phyloP scores from a whole-genome alignment of 2,888 invertebrate species.

The Limenitis camilla region DNA sequence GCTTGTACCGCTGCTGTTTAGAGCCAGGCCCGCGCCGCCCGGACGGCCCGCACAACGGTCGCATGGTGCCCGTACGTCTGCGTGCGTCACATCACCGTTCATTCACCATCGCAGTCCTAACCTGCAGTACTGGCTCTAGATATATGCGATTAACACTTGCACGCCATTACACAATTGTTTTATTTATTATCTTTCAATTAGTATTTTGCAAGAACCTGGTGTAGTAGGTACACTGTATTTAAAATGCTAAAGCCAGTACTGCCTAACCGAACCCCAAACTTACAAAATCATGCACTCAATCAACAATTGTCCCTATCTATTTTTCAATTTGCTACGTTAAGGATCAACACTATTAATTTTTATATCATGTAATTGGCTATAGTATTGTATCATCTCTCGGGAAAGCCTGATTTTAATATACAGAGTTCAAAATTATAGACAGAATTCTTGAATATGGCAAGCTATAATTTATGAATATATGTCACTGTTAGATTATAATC shows the following conservation, averaged over 20 bases:
- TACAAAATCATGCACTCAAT: background rate
- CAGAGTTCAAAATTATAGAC: no score
- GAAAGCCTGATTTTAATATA: no score
- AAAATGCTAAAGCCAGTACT: background rate
- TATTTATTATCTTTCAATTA: background rate
- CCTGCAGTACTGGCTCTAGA: background rate
- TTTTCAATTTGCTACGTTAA: background rate
- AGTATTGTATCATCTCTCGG: no score
- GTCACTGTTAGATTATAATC: no score
- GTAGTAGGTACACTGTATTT: no score
- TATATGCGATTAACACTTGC: no score
- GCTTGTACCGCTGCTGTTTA: constrained; percentile 77
- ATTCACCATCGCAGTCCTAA: constrained; percentile 15
- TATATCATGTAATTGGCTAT: no score
- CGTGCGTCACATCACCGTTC: constrained; percentile 76
- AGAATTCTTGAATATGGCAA: no score
- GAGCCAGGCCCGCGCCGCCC: constrained; percentile 73
- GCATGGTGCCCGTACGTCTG: constrained; percentile 87
- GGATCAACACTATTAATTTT: no score
- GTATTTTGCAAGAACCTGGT: no score
- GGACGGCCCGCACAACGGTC: constrained; percentile 84
- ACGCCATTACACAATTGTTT: background rate
- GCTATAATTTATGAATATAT: no score
- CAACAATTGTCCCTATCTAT: background rate
- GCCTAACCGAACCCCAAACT: background rate